A percentile compares a stretch with the other conserved stretches of the same genome.
Conservation (phyloP, 2,888 invertebrate species). For the Nezara viridula region DNA sequence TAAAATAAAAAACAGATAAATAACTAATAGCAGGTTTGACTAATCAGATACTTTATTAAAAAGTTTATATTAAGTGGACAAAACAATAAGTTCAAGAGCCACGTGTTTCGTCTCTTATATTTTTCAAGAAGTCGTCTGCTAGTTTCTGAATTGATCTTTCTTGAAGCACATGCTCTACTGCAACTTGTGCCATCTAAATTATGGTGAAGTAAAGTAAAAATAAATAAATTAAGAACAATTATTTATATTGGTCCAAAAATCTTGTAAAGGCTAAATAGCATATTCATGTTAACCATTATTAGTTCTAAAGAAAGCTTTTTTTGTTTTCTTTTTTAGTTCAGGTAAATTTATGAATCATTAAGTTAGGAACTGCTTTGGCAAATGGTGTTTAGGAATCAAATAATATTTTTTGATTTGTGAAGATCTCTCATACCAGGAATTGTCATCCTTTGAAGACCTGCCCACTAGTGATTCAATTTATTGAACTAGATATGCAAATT, state of each 20-base stretch:
- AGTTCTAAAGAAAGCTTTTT: not conserved
- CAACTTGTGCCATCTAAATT: slow-evolving; percentile 55
- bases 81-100: slow-evolving; percentile 1
- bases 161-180: slow-evolving; percentile 53
- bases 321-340: not conserved
- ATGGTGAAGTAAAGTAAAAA: not conserved
- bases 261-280: not conserved
- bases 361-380: no score
- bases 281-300: no score
- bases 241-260: not conserved
- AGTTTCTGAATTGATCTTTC: slow-evolving; percentile 55
- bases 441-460: no score
- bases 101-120: slow-evolving; percentile 28
- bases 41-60: not conserved
- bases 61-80: not conserved
- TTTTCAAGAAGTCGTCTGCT: slow-evolving; percentile 53
- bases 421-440: no score
- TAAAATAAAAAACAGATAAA: not conserved
- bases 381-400: no score
- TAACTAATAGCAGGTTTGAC: not conserved
- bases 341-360: not conserved
- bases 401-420: no score
- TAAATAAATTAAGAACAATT: not conserved
- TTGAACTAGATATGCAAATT: no score
- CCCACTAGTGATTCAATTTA: no score